These are phyloP conservation scores for Propsilocerus akamusi DNA, from an alignment of 1,140 invertebrate species.

Conservation along the genomic window DNA sequence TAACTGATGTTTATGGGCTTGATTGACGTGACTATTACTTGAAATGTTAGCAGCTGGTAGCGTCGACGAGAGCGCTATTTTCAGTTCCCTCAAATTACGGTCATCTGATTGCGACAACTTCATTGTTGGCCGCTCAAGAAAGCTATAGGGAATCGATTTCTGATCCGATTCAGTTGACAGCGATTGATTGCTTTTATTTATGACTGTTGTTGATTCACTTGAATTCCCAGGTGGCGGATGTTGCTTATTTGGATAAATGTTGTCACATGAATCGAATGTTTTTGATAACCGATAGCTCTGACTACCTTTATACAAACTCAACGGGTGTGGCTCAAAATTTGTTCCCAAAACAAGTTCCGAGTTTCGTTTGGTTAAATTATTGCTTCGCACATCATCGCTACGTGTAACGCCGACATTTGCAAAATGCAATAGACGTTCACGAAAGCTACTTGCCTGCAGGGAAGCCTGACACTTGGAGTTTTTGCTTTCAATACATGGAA, in stretches of 20 bases:
- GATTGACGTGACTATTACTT: background rate
- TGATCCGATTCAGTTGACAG: background rate
- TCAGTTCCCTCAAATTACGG: background rate
- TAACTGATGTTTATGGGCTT: background rate
- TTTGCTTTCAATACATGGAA: background rate
- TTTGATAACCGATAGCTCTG: background rate
- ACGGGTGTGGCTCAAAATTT: background rate
- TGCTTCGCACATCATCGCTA: background rate
- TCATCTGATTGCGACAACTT: background rate
- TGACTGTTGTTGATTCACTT: background rate
- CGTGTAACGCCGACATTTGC: background rate
- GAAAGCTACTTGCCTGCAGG: background rate
- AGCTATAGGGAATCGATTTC: background rate
- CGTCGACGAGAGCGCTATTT: background rate
- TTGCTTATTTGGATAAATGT: background rate
- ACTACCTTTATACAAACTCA: background rate
- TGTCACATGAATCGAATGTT: slow-evolving; percentile 1
- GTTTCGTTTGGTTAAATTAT: background rate
- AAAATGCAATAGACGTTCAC: background rate
- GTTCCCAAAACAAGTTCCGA: background rate
- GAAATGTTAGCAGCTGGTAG: background rate
- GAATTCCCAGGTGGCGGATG: background rate
- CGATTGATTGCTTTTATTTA: background rate
- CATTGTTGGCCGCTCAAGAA: background rate
- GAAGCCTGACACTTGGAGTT: background rate